A percentile compares a stretch with the other conserved stretches of the same genome.
phyloP scores from a whole-genome alignment of 2,797 vertebrate species.

The Chloroceryle amazona region DNA sequence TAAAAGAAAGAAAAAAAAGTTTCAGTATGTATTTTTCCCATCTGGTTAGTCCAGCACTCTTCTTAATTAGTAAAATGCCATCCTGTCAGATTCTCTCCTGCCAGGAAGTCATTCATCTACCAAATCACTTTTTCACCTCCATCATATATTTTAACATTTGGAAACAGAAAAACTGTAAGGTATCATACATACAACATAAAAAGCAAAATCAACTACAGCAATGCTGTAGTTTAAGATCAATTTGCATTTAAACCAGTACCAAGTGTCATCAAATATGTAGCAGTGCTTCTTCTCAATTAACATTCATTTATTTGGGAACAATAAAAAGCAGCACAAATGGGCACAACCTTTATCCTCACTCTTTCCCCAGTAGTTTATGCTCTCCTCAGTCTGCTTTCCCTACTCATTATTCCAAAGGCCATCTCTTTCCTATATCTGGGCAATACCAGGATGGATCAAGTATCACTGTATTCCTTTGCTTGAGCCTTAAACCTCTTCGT shows the following conservation, averaged over 20 bases:
- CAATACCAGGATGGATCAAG: background rate
- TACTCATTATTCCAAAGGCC: background rate
- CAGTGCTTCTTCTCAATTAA: constrained; percentile 76
- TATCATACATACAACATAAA: constrained; percentile 60
- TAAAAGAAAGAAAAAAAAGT: constrained; percentile 47
- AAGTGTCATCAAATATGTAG: constrained; percentile 76
- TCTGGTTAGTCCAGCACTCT: constrained; percentile 79
- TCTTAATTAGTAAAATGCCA: constrained; percentile 84
- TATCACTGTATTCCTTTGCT: background rate
- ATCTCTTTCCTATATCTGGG: background rate
- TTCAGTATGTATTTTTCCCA: constrained; percentile 78
- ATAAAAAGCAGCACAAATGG: constrained; percentile 68
- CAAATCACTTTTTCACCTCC: constrained; percentile 82
- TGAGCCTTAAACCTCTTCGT: background rate
- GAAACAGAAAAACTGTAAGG: constrained; percentile 72
- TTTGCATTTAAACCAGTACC: constrained; percentile 75
- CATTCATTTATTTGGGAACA: constrained; percentile 77
- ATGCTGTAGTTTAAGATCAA: constrained; percentile 73
- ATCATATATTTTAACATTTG: constrained; percentile 78
- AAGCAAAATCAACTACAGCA: constrained; percentile 58
- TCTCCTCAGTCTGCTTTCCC: constrained; percentile 22
- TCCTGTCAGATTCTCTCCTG: constrained; percentile 79
- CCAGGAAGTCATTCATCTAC: constrained; percentile 82
- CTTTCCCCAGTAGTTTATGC: background rate
- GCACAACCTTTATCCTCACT: constrained; percentile 58